These are phyloP conservation scores for Rallus limicola DNA, from an alignment of 2,113 vertebrate genomes.

Conservation along the genomic window DNA sequence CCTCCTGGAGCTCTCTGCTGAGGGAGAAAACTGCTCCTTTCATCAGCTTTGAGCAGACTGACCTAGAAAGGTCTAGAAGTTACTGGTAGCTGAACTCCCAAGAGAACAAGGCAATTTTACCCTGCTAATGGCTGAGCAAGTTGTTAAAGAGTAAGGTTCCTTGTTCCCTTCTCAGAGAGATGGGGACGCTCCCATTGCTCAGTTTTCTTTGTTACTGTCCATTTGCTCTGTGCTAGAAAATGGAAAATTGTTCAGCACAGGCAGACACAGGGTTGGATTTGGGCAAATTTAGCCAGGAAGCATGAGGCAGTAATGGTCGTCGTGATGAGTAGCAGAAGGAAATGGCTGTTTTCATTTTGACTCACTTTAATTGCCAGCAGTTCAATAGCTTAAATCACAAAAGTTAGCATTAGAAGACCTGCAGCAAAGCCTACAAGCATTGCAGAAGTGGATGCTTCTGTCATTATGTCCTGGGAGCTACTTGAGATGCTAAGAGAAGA, in stretches of 20 bases:
- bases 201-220: not conserved
- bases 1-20: not conserved
- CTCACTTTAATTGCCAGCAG: not conserved
- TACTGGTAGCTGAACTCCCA: not conserved
- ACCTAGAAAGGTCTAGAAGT: not conserved
- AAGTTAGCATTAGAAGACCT: not conserved
- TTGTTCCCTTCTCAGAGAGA: not conserved
- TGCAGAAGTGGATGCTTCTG: not conserved
- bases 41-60: not conserved
- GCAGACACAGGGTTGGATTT: not conserved
- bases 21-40: not conserved
- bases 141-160: not conserved
- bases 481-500: not conserved
- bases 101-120: not conserved
- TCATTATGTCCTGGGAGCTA: not conserved
- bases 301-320: not conserved
- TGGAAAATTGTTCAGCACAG: not conserved
- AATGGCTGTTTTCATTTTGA: not conserved
- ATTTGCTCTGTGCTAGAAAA: not conserved
- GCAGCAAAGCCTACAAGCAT: not conserved
- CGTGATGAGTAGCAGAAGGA: not conserved
- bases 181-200: not conserved
- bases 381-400: not conserved
- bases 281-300: not conserved
- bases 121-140: not conserved